Percentiles rank a stretch among this genome's conserved stretches.
phyloP scores from a whole-genome alignment of 1,140 invertebrate genomes.

The Lamellibrachia luymesi region DNA sequence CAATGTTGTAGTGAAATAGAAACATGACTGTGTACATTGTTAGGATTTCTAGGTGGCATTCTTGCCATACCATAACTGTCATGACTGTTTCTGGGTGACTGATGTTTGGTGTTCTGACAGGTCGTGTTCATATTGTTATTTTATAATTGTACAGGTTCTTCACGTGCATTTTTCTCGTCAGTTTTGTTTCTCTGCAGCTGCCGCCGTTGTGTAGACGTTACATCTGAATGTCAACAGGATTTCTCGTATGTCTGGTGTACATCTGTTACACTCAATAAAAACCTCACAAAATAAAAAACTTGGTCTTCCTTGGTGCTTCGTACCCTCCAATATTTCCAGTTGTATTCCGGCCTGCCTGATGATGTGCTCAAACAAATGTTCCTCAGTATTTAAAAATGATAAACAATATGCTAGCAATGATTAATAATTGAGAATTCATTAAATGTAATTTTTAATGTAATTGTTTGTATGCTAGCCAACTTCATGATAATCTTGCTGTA shows the following conservation, averaged over 20 bases:
- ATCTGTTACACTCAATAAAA: background rate
- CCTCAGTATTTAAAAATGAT: too few species aligned
- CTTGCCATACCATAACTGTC: background rate
- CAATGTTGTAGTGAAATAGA: background rate
- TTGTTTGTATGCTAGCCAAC: too few species aligned
- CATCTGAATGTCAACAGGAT: background rate
- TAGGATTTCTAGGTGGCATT: background rate
- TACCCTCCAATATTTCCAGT: too few species aligned
- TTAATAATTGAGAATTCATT: too few species aligned
- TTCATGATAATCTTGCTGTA: too few species aligned
- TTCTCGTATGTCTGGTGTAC: background rate
- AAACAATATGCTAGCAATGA: too few species aligned
- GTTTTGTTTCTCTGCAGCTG: background rate
- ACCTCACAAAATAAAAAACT: background rate
- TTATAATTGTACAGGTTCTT: background rate
- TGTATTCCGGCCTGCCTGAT: too few species aligned
- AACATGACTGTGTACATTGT: background rate
- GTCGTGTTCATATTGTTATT: background rate
- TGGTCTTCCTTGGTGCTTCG: too few species aligned
- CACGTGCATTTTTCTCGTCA: background rate
- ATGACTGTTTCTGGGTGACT: background rate
- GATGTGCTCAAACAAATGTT: too few species aligned
- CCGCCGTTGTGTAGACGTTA: background rate
- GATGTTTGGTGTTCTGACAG: background rate
- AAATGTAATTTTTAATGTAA: too few species aligned